Percentiles rank a stretch among this genome's conserved stretches.
These are phyloP conservation scores for Neoscelio sp. DNA, from an alignment of 2,888 invertebrate species.

Conservation along the genomic window DNA sequence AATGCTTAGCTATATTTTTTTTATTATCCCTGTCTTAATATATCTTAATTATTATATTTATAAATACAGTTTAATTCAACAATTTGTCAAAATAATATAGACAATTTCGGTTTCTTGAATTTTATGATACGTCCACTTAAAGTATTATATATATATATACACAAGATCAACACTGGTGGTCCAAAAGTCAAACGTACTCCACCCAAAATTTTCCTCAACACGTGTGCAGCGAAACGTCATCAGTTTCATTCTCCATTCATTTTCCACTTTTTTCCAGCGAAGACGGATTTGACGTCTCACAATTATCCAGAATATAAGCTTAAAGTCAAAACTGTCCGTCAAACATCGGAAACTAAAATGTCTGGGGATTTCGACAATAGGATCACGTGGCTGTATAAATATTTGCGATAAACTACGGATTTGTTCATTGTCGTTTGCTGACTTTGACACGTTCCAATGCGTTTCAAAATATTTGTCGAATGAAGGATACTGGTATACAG, in stretches of 20 bases:
- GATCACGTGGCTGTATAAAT: conserved; percentile 80
- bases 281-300: conserved; percentile 55
- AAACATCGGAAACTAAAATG: conserved; percentile 40
- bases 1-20: no score
- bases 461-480: conserved; percentile 51
- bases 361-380: conserved; percentile 55
- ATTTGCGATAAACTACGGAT: conserved; percentile 74
- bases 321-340: conserved; percentile 65
- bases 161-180: conserved; percentile 19
- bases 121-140: no score
- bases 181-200: conserved; percentile 32
- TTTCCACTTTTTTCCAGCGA: conserved; percentile 18
- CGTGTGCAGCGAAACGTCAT: conserved; percentile 1
- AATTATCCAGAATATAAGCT: conserved; percentile 55
- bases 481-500: conserved; percentile 58
- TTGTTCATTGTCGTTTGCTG: conserved; percentile 60
- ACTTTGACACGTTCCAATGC: conserved; percentile 60
- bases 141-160: conserved; percentile 24
- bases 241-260: conserved; percentile 25
- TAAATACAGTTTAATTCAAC: no score
- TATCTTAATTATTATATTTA: no score
- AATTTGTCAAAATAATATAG: no score
- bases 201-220: conserved; percentile 10
- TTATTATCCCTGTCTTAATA: no score
- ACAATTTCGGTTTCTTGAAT: no score